Evolutionary conservation across 2,113 vertebrate species (phyloP), one percentile per base, ranked within the genome.

Genomic region (Spheniscus mendiculus): DNA sequence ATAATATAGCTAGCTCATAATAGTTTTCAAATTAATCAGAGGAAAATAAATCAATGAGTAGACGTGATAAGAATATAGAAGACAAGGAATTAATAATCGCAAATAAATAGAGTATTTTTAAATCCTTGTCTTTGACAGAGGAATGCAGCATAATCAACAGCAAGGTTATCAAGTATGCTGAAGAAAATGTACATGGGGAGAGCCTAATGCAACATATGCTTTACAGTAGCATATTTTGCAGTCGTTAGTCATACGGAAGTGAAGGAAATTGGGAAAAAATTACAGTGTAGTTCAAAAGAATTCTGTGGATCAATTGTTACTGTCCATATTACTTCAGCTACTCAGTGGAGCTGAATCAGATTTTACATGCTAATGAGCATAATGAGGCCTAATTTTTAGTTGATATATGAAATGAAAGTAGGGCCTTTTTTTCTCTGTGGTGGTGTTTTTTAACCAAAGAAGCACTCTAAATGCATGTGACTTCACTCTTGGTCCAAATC

Each of bases 21-120:
- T 58, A 95, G 42, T 61, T 87, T 87, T 74, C 34, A 65, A 91
- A 47, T 71, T 94, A 85, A 83, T 88, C 27, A 88, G 71, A 77
- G 52, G 10, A 44, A 94, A 94, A 92, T 26, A 81, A 87, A 84
- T 95, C 26, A 78, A 44, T 44, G 89, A 59, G 20, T 84, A 69
- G 34, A 40, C 45, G 40, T 71, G 15, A 36, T 78, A 87, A 66
- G 18, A 67, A 20, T 38, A 30, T 14, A 84, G 47, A 77, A 88
- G 49, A 22, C 7, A 53, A 73, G 17, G 15, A 77, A 89, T 61
- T 56, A 83, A 62, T 65, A 65, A 52, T 76, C 19, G 67, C 15
- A 65, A 71, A 74, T 70, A 65, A 42, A 36, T 67, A 45, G 11
- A 36, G 26, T 76, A 10, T 61, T 90, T 93, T 88, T 8, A 86